These are phyloP conservation scores for Zootermopsis nevadensis DNA, from an alignment of 2,888 invertebrate genomes.

Conservation along the genomic window DNA sequence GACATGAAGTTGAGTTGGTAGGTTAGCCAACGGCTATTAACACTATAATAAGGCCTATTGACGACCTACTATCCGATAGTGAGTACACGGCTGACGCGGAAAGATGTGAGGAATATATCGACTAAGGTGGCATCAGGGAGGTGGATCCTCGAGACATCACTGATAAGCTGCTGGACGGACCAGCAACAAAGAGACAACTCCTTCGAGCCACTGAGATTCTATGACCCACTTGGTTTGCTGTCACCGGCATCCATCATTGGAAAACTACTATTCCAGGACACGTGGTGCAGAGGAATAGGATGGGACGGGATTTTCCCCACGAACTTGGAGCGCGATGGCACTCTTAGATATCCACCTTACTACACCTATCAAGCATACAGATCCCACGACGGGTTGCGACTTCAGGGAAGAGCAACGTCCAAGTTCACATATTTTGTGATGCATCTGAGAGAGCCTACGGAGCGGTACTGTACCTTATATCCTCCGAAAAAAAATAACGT, in stretches of 20 bases:
- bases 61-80: no score
- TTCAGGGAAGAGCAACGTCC: not conserved
- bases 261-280: no score
- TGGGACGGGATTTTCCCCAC: slow-evolving; percentile 6
- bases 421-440: slow-evolving; percentile 14
- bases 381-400: not conserved
- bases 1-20: no score
- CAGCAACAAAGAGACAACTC: not conserved
- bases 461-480: not conserved
- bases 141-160: not conserved
- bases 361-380: not conserved
- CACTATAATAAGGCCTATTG: no score
- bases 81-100: no score
- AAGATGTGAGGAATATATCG: no score
- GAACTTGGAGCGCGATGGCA: slow-evolving; percentile 24
- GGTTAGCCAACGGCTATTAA: no score
- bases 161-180: not conserved
- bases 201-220: not conserved
- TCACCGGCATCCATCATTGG: slow-evolving; percentile 16
- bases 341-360: not conserved
- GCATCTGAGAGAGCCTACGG: slow-evolving; percentile 28
- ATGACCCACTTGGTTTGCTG: slow-evolving; percentile 22
- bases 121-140: no score
- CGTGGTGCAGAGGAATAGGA: slow-evolving; percentile 21
- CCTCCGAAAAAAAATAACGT: not conserved